These are phyloP conservation scores for Rhagium mordax DNA, from an alignment of 2,888 invertebrate genomes.

Conservation along the genomic window DNA sequence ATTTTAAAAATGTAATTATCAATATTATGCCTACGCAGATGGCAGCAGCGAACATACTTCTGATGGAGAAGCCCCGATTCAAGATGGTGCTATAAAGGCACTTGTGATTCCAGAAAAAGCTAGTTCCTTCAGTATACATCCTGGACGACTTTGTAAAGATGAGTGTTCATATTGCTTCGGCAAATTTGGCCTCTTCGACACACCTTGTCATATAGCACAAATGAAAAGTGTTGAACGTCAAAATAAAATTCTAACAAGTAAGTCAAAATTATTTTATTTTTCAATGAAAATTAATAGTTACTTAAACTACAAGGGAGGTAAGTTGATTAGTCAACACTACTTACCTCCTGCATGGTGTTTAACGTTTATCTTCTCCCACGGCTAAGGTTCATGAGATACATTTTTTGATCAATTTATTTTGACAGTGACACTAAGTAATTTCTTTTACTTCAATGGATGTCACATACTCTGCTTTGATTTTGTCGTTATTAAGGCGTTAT, in stretches of 20 bases:
- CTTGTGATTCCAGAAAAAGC: constrained; percentile 91
- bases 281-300: not conserved
- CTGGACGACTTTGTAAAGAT: constrained; percentile 85
- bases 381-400: no score
- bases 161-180: constrained; percentile 91
- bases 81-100: constrained; percentile 71
- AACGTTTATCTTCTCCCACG: no score
- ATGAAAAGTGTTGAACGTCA: constrained; percentile 88
- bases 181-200: constrained; percentile 89
- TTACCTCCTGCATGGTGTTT: no score
- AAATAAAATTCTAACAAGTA: constrained; percentile 84
- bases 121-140: constrained; percentile 90
- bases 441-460: no score
- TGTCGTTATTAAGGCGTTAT: no score
- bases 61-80: constrained; percentile 67
- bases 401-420: no score
- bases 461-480: no score
- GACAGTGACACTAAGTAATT: no score
- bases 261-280: constrained; percentile 58
- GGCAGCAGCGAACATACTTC: constrained; percentile 70
- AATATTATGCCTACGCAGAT: constrained; percentile 57
- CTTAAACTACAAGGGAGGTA: not conserved
- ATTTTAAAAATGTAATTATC: not conserved
- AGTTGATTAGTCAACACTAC: no score
- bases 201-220: constrained; percentile 90